Evolutionary conservation across 2,888 invertebrate species (phyloP).

Genomic region (Pecten maximus): DNA sequence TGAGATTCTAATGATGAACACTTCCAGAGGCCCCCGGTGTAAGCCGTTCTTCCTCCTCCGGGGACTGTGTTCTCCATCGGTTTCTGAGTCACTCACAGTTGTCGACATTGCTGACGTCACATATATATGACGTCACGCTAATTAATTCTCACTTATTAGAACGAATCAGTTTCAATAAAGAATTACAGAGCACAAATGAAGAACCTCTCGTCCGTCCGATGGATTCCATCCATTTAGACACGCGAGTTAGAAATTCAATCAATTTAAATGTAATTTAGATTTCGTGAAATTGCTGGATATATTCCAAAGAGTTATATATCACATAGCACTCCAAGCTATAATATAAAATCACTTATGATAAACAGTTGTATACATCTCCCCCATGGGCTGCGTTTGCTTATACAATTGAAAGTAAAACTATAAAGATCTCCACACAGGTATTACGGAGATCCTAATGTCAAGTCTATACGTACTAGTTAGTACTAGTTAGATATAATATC

Average conservation of each 20-base stretch:
- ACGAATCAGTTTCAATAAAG: background rate
- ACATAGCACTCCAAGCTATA: background rate
- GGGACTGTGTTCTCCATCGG: background rate
- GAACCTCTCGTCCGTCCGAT: background rate
- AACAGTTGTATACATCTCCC: background rate
- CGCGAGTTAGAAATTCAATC: background rate
- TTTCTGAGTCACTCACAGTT: background rate
- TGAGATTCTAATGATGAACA: conserved; percentile 71
- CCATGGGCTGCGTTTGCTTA: background rate
- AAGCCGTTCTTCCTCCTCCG: conserved; percentile 57
- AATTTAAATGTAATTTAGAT: background rate
- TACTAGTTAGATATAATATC: background rate
- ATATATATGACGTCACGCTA: background rate
- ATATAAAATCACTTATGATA: background rate
- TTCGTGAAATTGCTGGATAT: background rate
- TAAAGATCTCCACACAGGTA: background rate
- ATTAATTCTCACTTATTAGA: background rate
- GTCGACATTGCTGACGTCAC: background rate
- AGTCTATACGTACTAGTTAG: background rate
- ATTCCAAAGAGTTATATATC: conserved; percentile 4
- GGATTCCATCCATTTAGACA: background rate
- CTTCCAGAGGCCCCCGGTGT: conserved; percentile 67
- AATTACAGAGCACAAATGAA: background rate
- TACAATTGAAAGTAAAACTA: background rate
- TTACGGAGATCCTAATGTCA: too few species aligned